Conservation (phyloP, 2,797 vertebrate genomes). For the Darevskia nairensis region DNA sequence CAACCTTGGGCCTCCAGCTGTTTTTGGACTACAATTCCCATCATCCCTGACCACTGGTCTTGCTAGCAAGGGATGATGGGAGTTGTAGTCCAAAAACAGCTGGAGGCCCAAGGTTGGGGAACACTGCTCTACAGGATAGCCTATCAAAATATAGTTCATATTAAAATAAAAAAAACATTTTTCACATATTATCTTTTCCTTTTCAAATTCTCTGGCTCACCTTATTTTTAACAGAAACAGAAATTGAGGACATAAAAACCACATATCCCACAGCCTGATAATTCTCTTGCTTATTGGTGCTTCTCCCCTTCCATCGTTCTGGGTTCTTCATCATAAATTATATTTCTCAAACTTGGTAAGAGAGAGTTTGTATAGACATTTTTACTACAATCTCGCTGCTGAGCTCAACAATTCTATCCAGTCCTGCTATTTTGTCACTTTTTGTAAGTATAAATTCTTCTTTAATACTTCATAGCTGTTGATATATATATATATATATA, state of each 20-base stretch:
- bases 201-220: neutral
- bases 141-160: neutral
- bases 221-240: neutral
- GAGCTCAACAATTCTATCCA: neutral
- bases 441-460: constrained; percentile 1
- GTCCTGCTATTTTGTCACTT: constrained; percentile 8
- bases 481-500: neutral
- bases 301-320: neutral
- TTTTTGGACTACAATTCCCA: no score
- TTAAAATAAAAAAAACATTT: neutral
- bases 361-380: neutral
- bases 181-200: neutral
- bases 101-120: no score
- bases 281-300: neutral
- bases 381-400: neutral
- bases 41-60: no score
- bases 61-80: no score
- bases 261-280: neutral
- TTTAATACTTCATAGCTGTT: neutral
- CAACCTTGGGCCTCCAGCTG: no score
- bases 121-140: neutral
- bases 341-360: neutral
- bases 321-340: neutral
- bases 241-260: constrained; percentile 3
- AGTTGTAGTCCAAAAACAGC: no score